phyloP scores from a whole-genome alignment of 2,113 vertebrate genomes.

The Marmota monax region DNA sequence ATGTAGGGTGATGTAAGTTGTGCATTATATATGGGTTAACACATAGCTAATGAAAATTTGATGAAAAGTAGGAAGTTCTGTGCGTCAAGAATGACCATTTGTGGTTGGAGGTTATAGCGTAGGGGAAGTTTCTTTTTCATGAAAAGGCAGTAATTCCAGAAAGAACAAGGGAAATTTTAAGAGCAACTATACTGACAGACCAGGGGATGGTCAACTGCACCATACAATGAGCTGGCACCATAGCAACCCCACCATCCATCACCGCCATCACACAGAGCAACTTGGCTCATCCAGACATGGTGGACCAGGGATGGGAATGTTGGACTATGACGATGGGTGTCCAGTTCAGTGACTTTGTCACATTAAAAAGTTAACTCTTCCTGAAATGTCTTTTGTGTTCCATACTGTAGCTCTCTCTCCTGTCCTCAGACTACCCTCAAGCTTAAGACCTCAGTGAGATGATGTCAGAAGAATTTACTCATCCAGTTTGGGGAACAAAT shows the following conservation, averaged over 20 bases:
- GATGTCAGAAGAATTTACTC: slow-evolving; percentile 2
- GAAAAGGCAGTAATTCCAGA: not conserved
- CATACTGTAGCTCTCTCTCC: not conserved
- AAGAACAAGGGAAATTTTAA: not conserved
- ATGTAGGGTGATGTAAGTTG: not conserved
- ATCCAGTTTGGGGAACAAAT: slow-evolving; percentile 39
- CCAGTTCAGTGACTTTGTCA: not conserved
- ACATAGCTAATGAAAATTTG: not conserved
- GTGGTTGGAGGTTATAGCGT: not conserved
- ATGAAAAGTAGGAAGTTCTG: not conserved
- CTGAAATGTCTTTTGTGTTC: not conserved
- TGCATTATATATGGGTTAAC: not conserved
- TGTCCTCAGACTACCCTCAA: not conserved
- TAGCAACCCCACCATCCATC: not conserved
- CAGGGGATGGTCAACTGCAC: not conserved
- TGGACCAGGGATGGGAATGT: not conserved
- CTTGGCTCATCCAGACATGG: not conserved
- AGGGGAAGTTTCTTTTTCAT: not conserved
- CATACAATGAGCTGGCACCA: not conserved
- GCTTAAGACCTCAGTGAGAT: not conserved
- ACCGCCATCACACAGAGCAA: not conserved
- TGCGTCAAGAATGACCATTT: not conserved
- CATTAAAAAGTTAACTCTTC: not conserved
- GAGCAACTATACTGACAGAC: not conserved
- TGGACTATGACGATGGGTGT: not conserved